A percentile compares a stretch with the other conserved stretches of the same genome.
Evolutionary conservation across 1,140 invertebrate species (phyloP).

Genomic region (Drosophila orena): DNA sequence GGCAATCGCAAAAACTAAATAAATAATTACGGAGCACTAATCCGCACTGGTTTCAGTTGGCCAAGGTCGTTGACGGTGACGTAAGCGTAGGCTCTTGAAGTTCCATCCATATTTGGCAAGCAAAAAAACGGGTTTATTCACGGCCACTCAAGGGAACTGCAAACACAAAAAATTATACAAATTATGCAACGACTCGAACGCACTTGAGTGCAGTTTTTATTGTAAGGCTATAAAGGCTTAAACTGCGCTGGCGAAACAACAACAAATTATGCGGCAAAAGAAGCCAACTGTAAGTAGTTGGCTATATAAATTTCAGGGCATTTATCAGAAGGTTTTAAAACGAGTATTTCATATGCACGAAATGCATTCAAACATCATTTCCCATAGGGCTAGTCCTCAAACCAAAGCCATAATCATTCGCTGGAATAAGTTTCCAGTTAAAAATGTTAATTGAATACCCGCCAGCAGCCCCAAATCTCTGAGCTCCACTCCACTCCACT

Average conservation of each 20-base stretch:
- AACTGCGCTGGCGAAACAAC: slow-evolving; percentile 1
- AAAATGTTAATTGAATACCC: slow-evolving; percentile 49
- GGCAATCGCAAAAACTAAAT: slow-evolving; percentile 13
- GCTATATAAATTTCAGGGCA: too few species aligned
- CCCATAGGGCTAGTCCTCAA: background rate
- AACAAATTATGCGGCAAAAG: too few species aligned
- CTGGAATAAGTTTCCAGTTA: slow-evolving; percentile 35
- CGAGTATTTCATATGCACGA: background rate
- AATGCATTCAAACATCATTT: background rate
- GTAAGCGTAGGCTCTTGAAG: slow-evolving; percentile 15
- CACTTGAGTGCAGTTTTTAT: slow-evolving; percentile 32
- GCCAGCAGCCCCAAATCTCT: slow-evolving; percentile 16
- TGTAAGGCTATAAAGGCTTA: background rate
- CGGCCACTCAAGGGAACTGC: background rate
- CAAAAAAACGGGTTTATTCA: slow-evolving; percentile 28
- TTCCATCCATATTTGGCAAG: background rate
- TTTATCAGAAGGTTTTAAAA: too few species aligned
- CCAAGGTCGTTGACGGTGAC: slow-evolving; percentile 8
- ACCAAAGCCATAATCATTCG: slow-evolving; percentile 16
- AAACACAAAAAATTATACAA: slow-evolving; percentile 15
- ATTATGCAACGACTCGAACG: slow-evolving; percentile 30
- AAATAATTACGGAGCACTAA: slow-evolving; percentile 42
- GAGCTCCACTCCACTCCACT: slow-evolving; percentile 26
- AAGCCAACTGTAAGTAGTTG: background rate
- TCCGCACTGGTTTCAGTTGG: slow-evolving; percentile 19